Evolutionary conservation across 2,797 vertebrate genomes (phyloP).

Genomic region (Labroides dimidiatus): DNA sequence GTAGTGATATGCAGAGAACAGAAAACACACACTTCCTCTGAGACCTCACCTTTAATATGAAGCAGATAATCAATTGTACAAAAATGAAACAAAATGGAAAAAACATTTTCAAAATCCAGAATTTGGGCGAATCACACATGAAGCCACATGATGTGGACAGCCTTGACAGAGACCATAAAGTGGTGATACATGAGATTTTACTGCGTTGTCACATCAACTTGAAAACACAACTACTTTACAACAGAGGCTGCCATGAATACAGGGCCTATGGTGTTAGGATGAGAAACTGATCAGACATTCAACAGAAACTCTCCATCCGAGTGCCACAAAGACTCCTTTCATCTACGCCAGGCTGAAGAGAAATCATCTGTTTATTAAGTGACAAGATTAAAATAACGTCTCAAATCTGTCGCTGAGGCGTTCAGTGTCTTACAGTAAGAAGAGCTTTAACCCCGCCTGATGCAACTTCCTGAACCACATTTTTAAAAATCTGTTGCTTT

Average conservation of each 20-base stretch:
- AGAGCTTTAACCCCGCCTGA: neutral
- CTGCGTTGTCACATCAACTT: slow-evolving; percentile 40
- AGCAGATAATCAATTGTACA: slow-evolving; percentile 61
- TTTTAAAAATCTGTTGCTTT: slow-evolving; percentile 4
- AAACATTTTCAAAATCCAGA: slow-evolving; percentile 38
- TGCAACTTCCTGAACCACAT: neutral
- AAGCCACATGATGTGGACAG: slow-evolving; percentile 7
- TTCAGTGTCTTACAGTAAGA: neutral
- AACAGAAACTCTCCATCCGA: slow-evolving; percentile 5
- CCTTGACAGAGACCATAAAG: slow-evolving; percentile 44
- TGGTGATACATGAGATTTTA: slow-evolving; percentile 25
- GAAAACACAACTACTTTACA: slow-evolving; percentile 38
- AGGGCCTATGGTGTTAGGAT: slow-evolving; percentile 4
- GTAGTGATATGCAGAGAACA: too few relatives aligned
- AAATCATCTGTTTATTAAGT: slow-evolving; percentile 18
- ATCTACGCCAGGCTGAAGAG: neutral
- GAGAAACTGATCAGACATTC: slow-evolving; percentile 20
- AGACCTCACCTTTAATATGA: slow-evolving; percentile 71
- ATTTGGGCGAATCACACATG: slow-evolving; percentile 47
- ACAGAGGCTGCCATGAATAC: slow-evolving; percentile 5
- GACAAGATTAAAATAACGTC: neutral
- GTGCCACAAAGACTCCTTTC: slow-evolving; percentile 6
- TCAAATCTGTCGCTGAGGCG: neutral
- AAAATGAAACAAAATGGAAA: slow-evolving; percentile 42
- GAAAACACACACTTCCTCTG: slow-evolving; percentile 7